Conservation (phyloP, 92 coral and sea anemone species). For the Actinernus sp. region DNA sequence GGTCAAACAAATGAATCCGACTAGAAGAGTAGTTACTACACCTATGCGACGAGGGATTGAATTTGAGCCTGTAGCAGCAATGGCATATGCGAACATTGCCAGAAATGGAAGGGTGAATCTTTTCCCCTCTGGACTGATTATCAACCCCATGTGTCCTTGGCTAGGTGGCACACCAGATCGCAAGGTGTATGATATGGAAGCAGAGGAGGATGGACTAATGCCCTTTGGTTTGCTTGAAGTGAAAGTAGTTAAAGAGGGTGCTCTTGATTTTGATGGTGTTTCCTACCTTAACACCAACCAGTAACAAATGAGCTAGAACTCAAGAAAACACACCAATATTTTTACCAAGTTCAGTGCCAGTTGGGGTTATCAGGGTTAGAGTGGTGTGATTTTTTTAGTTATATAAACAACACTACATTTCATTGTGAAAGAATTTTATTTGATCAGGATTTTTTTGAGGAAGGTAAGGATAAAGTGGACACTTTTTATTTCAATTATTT, state of each 20-base stretch:
- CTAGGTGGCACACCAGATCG: slow-evolving; percentile 59
- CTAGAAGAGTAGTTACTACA: slow-evolving; percentile 49
- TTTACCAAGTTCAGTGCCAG: slow-evolving; percentile 71
- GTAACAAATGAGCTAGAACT: slow-evolving; percentile 15
- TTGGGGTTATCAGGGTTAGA: slow-evolving; percentile 53
- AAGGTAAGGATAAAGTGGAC: slow-evolving; percentile 52
- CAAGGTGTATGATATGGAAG: slow-evolving; percentile 41
- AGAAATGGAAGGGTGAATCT: slow-evolving; percentile 32
- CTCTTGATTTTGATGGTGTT: slow-evolving; percentile 28
- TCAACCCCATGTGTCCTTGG: slow-evolving; percentile 63
- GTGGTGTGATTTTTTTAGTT: slow-evolving; percentile 63
- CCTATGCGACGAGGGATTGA: slow-evolving; percentile 60
- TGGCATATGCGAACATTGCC: slow-evolving; percentile 50
- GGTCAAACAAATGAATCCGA: slow-evolving; percentile 44
- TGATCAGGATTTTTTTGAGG: slow-evolving; percentile 43
- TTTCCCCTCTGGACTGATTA: slow-evolving; percentile 44
- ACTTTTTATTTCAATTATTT: slow-evolving; percentile 46
- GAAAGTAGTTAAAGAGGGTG: slow-evolving; percentile 63
- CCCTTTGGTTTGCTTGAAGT: slow-evolving; percentile 61
- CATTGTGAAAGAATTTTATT: slow-evolving; percentile 43
- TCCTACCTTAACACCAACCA: slow-evolving; percentile 22
- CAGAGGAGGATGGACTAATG: slow-evolving; percentile 22
- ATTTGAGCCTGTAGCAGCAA: slow-evolving; percentile 51
- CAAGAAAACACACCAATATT: slow-evolving; percentile 39
- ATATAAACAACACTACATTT: slow-evolving; percentile 9